Conservation (phyloP, 1,140 invertebrate species). For the Ceratina australensis region DNA sequence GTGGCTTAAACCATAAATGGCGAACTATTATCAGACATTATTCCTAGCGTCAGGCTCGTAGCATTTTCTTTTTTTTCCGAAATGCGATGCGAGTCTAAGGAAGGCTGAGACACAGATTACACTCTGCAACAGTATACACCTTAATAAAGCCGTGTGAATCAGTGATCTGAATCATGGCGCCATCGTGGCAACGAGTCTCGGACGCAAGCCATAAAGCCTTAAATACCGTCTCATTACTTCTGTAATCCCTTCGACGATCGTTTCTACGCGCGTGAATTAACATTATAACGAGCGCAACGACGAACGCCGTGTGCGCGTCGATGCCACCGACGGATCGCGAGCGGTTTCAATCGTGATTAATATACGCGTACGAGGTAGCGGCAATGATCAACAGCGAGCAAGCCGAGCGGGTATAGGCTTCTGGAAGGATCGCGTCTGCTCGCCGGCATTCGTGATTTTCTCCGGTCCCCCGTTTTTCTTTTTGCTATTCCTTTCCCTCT, state of each 20-base stretch:
- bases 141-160: neutral
- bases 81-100: too few species aligned
- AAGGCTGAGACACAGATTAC: neutral
- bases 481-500: conserved; percentile 43
- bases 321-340: neutral
- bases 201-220: neutral
- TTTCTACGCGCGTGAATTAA: neutral
- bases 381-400: conserved; percentile 37
- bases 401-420: neutral
- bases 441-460: conserved; percentile 25
- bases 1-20: too few species aligned
- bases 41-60: too few species aligned
- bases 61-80: too few species aligned
- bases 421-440: conserved; percentile 1
- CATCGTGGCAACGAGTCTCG: neutral
- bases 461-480: neutral
- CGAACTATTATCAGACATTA: too few species aligned
- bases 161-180: neutral
- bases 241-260: neutral
- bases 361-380: conserved; percentile 12
- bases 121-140: neutral
- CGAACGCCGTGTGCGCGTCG: neutral
- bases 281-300: conserved; percentile 7
- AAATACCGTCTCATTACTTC: neutral
- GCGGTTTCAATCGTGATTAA: conserved; percentile 37